Percentiles rank a stretch among this genome's conserved stretches.
phyloP scores from a whole-genome alignment of 2,113 vertebrate genomes.

The Spea bombifrons region DNA sequence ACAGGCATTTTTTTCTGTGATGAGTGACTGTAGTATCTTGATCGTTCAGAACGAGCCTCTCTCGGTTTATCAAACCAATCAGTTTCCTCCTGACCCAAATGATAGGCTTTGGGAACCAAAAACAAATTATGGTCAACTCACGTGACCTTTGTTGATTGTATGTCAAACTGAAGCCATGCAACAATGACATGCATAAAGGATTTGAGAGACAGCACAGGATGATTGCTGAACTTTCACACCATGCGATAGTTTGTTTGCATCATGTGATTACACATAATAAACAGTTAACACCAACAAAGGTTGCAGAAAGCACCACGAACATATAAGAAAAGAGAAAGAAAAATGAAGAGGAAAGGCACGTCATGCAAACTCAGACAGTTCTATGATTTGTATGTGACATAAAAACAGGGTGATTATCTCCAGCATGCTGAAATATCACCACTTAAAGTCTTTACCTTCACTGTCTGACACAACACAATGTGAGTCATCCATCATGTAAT shows the following conservation, averaged over 20 bases:
- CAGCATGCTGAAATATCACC: constrained; percentile 73
- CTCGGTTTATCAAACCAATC: constrained; percentile 99
- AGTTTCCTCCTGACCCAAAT: constrained; percentile 98
- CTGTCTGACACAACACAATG: constrained; percentile 99
- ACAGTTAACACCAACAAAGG: constrained; percentile 52
- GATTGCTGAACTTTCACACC: constrained; percentile 48
- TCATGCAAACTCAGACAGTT: constrained; percentile 60
- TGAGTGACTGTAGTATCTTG: constrained; percentile 88
- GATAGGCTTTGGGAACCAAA: constrained; percentile 97
- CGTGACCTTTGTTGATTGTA: constrained; percentile 55
- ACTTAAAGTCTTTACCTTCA: constrained; percentile 91
- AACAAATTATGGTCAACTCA: constrained; percentile 75
- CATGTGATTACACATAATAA: constrained; percentile 53
- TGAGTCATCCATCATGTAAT: constrained; percentile 93
- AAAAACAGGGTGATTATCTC: constrained; percentile 34
- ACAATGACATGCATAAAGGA: constrained; percentile 60
- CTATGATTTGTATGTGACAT: constrained; percentile 46
- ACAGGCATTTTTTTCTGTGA: constrained; percentile 83
- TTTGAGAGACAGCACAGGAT: constrained; percentile 54
- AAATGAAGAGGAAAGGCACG: constrained; percentile 63
- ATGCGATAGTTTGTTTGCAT: constrained; percentile 54
- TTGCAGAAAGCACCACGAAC: constrained; percentile 49
- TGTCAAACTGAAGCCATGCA: constrained; percentile 79
- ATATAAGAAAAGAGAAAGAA: constrained; percentile 58
- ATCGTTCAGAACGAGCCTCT: constrained; percentile 87